Percentiles rank a stretch among this genome's conserved stretches.
These are phyloP conservation scores for Gymnobelideus leadbeateri DNA, from an alignment of 2,113 vertebrate species.

Conservation along the genomic window DNA sequence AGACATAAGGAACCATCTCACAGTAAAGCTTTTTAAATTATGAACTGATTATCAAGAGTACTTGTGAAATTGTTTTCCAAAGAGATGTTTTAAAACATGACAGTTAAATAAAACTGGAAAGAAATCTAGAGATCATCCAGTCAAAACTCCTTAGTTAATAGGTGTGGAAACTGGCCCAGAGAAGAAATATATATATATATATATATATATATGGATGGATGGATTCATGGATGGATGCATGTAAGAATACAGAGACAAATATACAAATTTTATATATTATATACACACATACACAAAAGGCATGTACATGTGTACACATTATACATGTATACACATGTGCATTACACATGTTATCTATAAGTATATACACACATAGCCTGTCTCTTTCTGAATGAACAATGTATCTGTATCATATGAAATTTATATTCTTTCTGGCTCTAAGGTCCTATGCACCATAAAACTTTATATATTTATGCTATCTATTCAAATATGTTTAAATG, in stretches of 20 bases:
- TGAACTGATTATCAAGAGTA: background rate
- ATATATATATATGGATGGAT: too few species aligned
- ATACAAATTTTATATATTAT: background rate
- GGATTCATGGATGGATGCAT: too few species aligned
- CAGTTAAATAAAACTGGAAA: background rate
- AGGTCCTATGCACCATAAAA: background rate
- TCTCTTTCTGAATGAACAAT: background rate
- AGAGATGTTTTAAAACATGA: background rate
- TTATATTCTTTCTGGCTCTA: background rate
- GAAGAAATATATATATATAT: background rate
- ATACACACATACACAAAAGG: background rate
- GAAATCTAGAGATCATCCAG: background rate
- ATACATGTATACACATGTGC: too few species aligned
- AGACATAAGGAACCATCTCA: constrained; percentile 33
- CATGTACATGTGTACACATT: background rate
- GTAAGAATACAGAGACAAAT: background rate
- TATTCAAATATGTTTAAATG: constrained; percentile 21
- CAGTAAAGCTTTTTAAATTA: constrained; percentile 20
- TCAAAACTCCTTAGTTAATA: background rate
- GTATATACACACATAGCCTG: background rate
- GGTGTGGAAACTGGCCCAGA: background rate
- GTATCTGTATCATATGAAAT: background rate
- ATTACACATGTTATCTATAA: background rate
- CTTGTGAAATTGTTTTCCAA: constrained; percentile 27
- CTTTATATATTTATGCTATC: constrained; percentile 4